Evolutionary conservation across 1,140 invertebrate genomes (phyloP).

Genomic region (Cataglyphis hispanica): DNA sequence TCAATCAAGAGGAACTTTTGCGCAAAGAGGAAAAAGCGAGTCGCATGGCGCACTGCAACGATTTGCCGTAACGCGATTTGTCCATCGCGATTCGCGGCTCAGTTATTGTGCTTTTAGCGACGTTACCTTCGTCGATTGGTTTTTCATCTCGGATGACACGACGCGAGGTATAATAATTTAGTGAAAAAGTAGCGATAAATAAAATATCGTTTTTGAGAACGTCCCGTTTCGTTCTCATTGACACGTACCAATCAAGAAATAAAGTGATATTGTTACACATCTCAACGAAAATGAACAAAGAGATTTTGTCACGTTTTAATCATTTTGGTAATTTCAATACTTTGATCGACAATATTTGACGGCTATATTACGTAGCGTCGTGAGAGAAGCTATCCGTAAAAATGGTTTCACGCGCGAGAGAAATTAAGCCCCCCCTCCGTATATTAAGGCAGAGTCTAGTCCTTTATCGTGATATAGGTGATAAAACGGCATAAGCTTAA

Average conservation of each 20-base stretch:
- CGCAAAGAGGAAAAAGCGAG: conserved; percentile 62
- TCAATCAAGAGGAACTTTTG: conserved; percentile 64
- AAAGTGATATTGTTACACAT: conserved; percentile 5
- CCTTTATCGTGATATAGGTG: conserved; percentile 61
- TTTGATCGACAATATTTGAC: conserved; percentile 37
- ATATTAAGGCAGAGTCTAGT: conserved; percentile 61
- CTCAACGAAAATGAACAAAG: not conserved
- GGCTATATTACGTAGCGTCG: not conserved
- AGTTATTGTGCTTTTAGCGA: conserved; percentile 64
- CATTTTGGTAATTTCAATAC: not conserved
- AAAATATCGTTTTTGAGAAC: conserved; percentile 1
- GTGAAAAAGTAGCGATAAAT: conserved; percentile 37
- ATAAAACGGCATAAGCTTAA: conserved; percentile 72
- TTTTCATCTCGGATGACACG: conserved; percentile 46
- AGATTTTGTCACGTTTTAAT: conserved; percentile 10
- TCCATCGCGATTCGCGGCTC: conserved; percentile 58
- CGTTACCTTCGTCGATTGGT: conserved; percentile 49
- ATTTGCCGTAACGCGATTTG: conserved; percentile 63
- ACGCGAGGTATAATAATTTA: conserved; percentile 32
- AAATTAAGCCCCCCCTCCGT: conserved; percentile 62
- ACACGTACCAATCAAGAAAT: not conserved
- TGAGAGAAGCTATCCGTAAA: conserved; percentile 17
- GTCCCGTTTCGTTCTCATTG: not conserved
- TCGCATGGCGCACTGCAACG: conserved; percentile 43
- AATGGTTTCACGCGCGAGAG: conserved; percentile 28